Evolutionary conservation across 1,140 invertebrate genomes (phyloP).

Genomic region (Apis dorsata): DNA sequence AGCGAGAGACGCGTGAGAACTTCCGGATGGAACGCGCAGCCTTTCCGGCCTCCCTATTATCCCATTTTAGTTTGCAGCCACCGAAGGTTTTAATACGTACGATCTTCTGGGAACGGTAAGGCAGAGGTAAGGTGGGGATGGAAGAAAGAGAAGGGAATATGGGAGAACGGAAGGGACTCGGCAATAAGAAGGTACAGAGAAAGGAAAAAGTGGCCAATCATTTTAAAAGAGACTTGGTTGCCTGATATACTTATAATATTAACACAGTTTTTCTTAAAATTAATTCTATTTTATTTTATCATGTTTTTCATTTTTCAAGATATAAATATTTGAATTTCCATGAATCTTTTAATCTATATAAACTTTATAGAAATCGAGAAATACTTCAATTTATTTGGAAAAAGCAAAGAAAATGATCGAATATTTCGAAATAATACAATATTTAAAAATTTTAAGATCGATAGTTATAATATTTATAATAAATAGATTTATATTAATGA

Average conservation of each 20-base stretch:
- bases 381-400: too few species aligned
- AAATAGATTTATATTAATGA: too few species aligned
- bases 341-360: too few species aligned
- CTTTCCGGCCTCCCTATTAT: constrained; percentile 79
- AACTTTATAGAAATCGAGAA: too few species aligned
- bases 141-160: constrained; percentile 28
- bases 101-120: constrained; percentile 28
- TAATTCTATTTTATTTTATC: too few species aligned
- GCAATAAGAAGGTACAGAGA: constrained; percentile 6
- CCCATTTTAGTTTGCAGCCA: constrained; percentile 77
- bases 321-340: too few species aligned
- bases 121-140: background rate
- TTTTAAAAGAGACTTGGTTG: background rate
- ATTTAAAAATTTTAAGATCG: too few species aligned
- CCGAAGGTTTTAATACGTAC: constrained; percentile 51
- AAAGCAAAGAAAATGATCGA: too few species aligned
- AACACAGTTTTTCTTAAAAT: too few species aligned
- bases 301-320: too few species aligned
- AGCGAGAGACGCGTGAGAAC: constrained; percentile 80
- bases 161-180: constrained; percentile 11
- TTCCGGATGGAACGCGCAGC: constrained; percentile 78
- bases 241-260: background rate
- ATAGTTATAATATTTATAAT: too few species aligned
- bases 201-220: background rate
- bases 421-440: too few species aligned